These are phyloP conservation scores for Caerostris extrusa DNA, from an alignment of 1,140 invertebrate genomes.

Conservation along the genomic window DNA sequence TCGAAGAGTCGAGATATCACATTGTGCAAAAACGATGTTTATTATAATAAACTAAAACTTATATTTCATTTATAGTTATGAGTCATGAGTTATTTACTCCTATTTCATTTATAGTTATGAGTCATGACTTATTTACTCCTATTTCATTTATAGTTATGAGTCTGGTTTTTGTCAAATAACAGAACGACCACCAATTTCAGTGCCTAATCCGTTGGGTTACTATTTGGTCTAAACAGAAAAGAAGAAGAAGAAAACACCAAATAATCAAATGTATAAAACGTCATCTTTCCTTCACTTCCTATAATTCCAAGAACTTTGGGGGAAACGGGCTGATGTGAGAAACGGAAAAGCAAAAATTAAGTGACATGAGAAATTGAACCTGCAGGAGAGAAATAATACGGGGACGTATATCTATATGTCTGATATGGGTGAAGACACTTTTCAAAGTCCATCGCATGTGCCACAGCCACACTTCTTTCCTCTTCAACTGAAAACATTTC, in stretches of 20 bases:
- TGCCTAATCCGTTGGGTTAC: conserved; percentile 7
- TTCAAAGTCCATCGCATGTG: conserved; percentile 42
- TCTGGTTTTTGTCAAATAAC: conserved; percentile 53
- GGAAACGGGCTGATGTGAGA: not conserved
- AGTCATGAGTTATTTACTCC: no score
- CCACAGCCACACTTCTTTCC: conserved; percentile 10
- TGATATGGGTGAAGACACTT: conserved; percentile 15
- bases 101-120: no score
- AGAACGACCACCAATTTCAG: conserved; percentile 58
- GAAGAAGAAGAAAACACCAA: not conserved
- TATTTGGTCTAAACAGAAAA: not conserved
- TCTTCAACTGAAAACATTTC: conserved; percentile 21
- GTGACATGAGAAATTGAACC: conserved; percentile 52
- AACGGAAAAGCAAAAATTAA: conserved; percentile 38
- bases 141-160: no score
- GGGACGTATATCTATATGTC: conserved; percentile 16
- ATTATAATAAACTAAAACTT: no score
- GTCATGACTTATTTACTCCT: no score
- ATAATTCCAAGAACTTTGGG: conserved; percentile 18
- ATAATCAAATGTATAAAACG: conserved; percentile 56
- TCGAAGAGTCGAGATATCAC: not conserved
- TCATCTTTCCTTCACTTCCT: conserved; percentile 55
- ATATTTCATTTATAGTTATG: no score
- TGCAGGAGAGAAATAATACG: not conserved
- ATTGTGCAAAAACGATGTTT: no score